phyloP scores from a whole-genome alignment of 2,888 invertebrate genomes.

The Piscicola geometra region DNA sequence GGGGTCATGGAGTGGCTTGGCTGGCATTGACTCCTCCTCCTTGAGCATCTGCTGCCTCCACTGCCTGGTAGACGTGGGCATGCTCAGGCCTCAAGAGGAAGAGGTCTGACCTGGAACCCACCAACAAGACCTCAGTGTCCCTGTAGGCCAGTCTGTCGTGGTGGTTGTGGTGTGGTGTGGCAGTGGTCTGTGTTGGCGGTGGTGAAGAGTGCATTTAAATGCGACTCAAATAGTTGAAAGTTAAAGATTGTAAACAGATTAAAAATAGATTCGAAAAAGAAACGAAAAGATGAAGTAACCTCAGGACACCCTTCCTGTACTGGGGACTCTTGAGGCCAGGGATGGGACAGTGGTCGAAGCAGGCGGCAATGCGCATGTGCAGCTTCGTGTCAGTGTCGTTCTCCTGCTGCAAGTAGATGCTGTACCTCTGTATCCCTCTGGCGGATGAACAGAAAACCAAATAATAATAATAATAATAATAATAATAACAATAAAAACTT shows the following conservation, averaged over 20 bases:
- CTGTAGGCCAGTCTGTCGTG: conserved; percentile 32
- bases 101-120: conserved; percentile 42
- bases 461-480: background rate
- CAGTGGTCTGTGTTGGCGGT: background rate
- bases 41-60: too few species aligned
- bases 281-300: conserved; percentile 43
- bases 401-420: conserved; percentile 48
- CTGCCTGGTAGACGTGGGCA: background rate
- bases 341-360: conserved; percentile 49
- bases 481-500: too few species aligned
- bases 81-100: conserved; percentile 33
- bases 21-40: too few species aligned
- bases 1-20: too few species aligned
- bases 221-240: background rate
- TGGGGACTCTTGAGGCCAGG: conserved; percentile 46
- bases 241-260: background rate
- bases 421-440: conserved; percentile 41
- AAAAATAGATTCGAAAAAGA: background rate
- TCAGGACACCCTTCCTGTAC: conserved; percentile 50
- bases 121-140: conserved; percentile 39
- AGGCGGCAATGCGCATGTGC: conserved; percentile 46
- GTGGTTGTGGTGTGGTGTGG: too few species aligned
- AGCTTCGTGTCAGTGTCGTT: conserved; percentile 44
- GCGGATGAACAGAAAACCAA: background rate
- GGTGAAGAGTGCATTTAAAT: background rate